These are phyloP conservation scores for Marisa cornuarietis DNA, from an alignment of 1,140 invertebrate species.

Conservation along the genomic window DNA sequence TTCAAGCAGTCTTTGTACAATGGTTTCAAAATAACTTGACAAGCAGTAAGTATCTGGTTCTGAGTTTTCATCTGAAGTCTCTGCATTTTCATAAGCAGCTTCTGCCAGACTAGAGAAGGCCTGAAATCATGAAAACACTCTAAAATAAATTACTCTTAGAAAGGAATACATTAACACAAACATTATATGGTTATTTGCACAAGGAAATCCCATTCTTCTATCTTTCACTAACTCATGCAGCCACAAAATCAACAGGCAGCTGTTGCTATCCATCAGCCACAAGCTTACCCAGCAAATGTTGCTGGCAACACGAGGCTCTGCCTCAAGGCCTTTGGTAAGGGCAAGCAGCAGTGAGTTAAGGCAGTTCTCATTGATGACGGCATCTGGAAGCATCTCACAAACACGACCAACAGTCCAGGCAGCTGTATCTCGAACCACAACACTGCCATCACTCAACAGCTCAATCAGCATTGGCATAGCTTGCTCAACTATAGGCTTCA, in stretches of 20 bases:
- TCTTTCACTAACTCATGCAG: neutral
- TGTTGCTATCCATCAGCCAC: neutral
- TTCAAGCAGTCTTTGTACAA: conserved; percentile 89
- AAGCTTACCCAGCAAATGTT: conserved; percentile 94
- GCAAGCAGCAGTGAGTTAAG: conserved; percentile 86
- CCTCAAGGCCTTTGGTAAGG: conserved; percentile 83
- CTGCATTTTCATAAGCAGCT: conserved; percentile 88
- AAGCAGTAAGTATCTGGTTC: conserved; percentile 94
- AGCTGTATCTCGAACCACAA: conserved; percentile 94
- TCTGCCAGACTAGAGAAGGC: conserved; percentile 97
- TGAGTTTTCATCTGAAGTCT: conserved; percentile 71
- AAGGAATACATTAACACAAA: neutral
- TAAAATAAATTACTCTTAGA: neutral
- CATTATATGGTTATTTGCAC: neutral
- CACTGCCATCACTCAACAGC: conserved; percentile 86
- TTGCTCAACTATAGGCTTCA: conserved; percentile 94
- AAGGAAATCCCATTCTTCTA: neutral
- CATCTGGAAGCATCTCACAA: conserved; percentile 96
- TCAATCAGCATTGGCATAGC: conserved; percentile 95
- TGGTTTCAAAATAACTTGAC: conserved; percentile 92
- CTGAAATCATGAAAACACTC: conserved; percentile 46
- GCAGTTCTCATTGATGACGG: conserved; percentile 86
- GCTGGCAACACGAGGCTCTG: conserved; percentile 94
- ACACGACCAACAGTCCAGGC: conserved; percentile 98
- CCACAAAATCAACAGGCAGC: neutral